Evolutionary conservation across 2,888 invertebrate genomes (phyloP).

Genomic region (Phasia obesa): DNA sequence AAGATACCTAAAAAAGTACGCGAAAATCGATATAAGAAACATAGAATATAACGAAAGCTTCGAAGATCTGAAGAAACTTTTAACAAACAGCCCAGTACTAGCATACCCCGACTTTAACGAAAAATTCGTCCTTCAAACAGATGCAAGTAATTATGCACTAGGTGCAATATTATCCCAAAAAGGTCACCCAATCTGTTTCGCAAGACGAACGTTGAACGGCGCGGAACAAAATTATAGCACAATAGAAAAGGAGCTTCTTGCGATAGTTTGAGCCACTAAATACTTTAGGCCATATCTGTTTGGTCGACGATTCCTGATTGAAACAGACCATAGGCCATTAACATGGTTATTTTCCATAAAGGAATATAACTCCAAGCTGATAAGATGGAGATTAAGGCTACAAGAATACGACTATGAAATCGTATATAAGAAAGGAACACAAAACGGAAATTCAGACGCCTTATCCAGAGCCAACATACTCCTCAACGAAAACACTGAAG

Average conservation of each 20-base stretch:
- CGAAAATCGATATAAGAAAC: background rate
- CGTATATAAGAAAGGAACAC: conserved; percentile 71
- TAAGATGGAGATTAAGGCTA: conserved; percentile 77
- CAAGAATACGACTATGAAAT: conserved; percentile 76
- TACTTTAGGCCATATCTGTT: conserved; percentile 78
- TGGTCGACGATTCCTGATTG: conserved; percentile 76
- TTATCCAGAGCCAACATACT: conserved; percentile 67
- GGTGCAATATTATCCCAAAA: conserved; percentile 66
- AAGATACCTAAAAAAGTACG: background rate
- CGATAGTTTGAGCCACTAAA: conserved; percentile 77
- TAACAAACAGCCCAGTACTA: conserved; percentile 24
- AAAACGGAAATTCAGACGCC: conserved; percentile 41
- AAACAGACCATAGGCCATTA: background rate
- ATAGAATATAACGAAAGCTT: background rate
- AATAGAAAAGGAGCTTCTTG: conserved; percentile 72
- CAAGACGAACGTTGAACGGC: conserved; percentile 72
- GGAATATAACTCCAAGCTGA: conserved; percentile 78
- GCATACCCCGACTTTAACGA: conserved; percentile 23
- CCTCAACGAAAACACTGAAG: background rate
- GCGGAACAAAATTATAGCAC: conserved; percentile 73
- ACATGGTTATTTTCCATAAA: conserved; percentile 68
- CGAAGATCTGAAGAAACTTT: background rate
- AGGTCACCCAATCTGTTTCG: conserved; percentile 74
- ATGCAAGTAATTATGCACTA: background rate
- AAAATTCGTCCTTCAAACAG: background rate